These are phyloP conservation scores for Arbacia lixula DNA, from an alignment of 53 echinoderm and acorn worm genomes.

Conservation along the genomic window DNA sequence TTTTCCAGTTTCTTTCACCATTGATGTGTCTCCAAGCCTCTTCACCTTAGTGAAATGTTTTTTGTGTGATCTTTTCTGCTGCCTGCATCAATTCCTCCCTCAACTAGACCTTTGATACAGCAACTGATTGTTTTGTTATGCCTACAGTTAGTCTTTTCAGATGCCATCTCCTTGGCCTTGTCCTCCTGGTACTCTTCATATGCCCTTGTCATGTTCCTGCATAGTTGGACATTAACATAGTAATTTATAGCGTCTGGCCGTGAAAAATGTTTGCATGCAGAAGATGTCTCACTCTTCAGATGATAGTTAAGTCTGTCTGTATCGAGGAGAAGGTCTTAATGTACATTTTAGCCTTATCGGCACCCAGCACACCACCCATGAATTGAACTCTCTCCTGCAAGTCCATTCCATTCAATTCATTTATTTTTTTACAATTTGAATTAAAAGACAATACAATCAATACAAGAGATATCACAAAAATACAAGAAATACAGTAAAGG, in stretches of 20 bases:
- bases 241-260: not conserved
- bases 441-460: too few species aligned
- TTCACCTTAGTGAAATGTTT: not conserved
- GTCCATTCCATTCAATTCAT: too few species aligned
- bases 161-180: not conserved
- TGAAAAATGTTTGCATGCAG: constrained; percentile 8
- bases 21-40: not conserved
- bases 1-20: not conserved
- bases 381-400: constrained; percentile 42
- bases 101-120: not conserved
- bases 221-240: constrained; percentile 5
- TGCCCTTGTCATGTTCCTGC: constrained; percentile 33
- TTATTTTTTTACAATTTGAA: too few species aligned
- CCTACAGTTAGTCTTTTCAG: not conserved
- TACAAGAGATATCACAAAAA: too few species aligned
- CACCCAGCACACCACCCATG: constrained; percentile 46
- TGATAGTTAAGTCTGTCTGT: constrained; percentile 54
- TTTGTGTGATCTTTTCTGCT: not conserved
- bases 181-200: constrained; percentile 22
- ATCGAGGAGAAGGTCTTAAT: constrained; percentile 39
- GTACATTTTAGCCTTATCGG: constrained; percentile 20
- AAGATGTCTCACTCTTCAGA: constrained; percentile 16
- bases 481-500: too few species aligned
- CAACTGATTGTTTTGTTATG: not conserved
- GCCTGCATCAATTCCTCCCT: not conserved